A percentile compares a stretch with the other conserved stretches of the same genome.
Evolutionary conservation across 2,113 vertebrate genomes (phyloP).

Genomic region (Malaclemys terrapin): DNA sequence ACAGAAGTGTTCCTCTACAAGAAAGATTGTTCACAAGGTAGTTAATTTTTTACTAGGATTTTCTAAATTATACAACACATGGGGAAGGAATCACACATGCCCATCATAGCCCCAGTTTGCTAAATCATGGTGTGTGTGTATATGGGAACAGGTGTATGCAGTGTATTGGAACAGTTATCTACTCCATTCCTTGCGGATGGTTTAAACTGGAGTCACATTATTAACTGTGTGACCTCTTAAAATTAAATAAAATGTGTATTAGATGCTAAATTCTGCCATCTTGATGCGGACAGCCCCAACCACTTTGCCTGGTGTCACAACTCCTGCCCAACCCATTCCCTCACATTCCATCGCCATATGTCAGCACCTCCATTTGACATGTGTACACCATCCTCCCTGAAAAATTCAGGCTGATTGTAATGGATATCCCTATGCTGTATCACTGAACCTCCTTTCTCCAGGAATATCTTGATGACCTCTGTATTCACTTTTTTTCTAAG

Average conservation of each 20-base stretch:
- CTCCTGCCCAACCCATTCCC: too few relatives aligned
- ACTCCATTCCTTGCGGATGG: slow-evolving; percentile 39
- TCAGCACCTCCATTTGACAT: too few relatives aligned
- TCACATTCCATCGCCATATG: too few relatives aligned
- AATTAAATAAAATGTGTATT: neutral
- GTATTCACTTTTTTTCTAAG: too few relatives aligned
- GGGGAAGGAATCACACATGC: slow-evolving; percentile 23
- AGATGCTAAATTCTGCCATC: neutral
- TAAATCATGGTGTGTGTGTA: neutral
- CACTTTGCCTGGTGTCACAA: too few relatives aligned
- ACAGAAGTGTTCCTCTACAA: slow-evolving; percentile 9
- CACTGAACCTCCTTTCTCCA: too few relatives aligned
- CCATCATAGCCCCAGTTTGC: slow-evolving; percentile 33
- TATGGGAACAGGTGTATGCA: neutral
- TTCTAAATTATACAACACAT: slow-evolving; percentile 55
- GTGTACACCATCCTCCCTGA: too few relatives aligned
- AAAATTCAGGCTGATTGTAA: too few relatives aligned
- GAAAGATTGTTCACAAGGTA: slow-evolving; percentile 16
- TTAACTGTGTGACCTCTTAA: neutral
- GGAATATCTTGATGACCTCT: too few relatives aligned
- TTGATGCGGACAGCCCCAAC: neutral
- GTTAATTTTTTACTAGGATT: slow-evolving; percentile 37
- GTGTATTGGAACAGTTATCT: neutral
- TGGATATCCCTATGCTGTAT: too few relatives aligned
- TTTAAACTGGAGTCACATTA: slow-evolving; percentile 25